A percentile compares a stretch with the other conserved stretches of the same genome.
Conservation (phyloP, 2,888 invertebrate genomes). For the Philereme transversata region DNA sequence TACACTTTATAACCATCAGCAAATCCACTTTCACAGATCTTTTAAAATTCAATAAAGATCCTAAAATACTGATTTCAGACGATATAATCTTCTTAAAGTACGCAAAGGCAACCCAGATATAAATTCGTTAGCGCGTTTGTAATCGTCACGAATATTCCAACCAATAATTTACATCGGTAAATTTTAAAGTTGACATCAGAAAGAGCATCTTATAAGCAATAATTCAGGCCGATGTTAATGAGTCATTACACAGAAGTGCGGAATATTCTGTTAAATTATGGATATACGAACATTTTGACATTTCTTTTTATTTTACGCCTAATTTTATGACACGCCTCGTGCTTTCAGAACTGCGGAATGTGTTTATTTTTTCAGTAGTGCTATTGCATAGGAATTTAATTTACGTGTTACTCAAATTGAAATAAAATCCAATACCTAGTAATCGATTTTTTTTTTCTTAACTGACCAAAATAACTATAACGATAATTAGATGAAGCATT, state of each 20-base stretch:
- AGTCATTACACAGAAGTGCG: slow-evolving; percentile 50
- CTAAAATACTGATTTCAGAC: slow-evolving; percentile 73
- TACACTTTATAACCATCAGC: slow-evolving; percentile 64
- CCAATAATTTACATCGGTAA: slow-evolving; percentile 76
- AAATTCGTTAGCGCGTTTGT: slow-evolving; percentile 80
- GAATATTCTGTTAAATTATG: slow-evolving; percentile 41
- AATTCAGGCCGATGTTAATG: slow-evolving; percentile 71
- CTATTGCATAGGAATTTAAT: slow-evolving; percentile 8
- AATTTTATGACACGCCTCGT: slow-evolving; percentile 38
- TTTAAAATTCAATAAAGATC: slow-evolving; percentile 71
- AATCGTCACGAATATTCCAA: slow-evolving; percentile 76
- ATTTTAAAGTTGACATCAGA: slow-evolving; percentile 83
- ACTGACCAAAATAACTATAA: no score
- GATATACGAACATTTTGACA: slow-evolving; percentile 42
- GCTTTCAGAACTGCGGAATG: slow-evolving; percentile 33
- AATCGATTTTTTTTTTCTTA: background rate
- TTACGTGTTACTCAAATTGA: slow-evolving; percentile 1
- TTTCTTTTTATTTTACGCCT: slow-evolving; percentile 40
- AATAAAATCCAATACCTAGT: background rate
- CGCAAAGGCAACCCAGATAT: slow-evolving; percentile 71
- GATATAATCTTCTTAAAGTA: slow-evolving; percentile 69
- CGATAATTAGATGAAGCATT: no score
- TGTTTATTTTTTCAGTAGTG: slow-evolving; percentile 30
- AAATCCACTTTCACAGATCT: slow-evolving; percentile 66
- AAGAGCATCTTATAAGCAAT: slow-evolving; percentile 79